Conservation (phyloP, 1,140 invertebrate species). For the Gryon sp. region DNA sequence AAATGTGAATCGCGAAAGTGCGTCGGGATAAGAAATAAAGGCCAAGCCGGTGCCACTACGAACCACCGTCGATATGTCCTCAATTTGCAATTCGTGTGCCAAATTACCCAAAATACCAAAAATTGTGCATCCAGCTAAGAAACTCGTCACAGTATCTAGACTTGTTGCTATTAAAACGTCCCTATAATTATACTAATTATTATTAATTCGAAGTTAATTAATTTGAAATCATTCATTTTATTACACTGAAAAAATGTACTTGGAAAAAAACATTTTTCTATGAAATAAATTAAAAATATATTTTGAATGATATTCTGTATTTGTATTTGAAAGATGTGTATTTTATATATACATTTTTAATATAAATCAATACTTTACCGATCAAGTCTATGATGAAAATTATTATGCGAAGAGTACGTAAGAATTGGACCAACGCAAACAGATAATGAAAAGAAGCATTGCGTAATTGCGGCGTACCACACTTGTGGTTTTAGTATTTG, state of each 20-base stretch:
- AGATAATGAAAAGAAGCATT: constrained; percentile 91
- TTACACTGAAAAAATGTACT: too few relatives aligned
- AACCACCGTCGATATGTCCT: constrained; percentile 80
- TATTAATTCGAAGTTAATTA: constrained; percentile 84
- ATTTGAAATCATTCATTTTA: constrained; percentile 82
- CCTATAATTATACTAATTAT: constrained; percentile 83
- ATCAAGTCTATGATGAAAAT: constrained; percentile 88
- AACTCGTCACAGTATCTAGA: constrained; percentile 87
- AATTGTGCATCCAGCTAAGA: constrained; percentile 92
- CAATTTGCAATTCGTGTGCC: constrained; percentile 82
- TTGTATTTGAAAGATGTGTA: too few relatives aligned
- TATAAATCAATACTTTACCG: constrained; percentile 80
- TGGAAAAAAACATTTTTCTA: too few relatives aligned
- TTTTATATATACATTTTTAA: background rate
- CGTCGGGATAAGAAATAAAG: constrained; percentile 85
- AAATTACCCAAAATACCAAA: constrained; percentile 91
- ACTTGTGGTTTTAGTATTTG: constrained; percentile 85
- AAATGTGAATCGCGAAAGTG: constrained; percentile 81
- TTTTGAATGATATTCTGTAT: background rate
- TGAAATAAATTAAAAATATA: background rate
- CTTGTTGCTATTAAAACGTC: constrained; percentile 88
- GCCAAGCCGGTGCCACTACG: constrained; percentile 84
- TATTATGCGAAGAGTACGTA: constrained; percentile 91
- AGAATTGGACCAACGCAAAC: constrained; percentile 90
- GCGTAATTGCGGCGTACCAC: constrained; percentile 92